Evolutionary conservation across 2,888 invertebrate genomes (phyloP), one percentile per base, ranked within the genome.

Genomic region (Tetrapedia diversipes): DNA sequence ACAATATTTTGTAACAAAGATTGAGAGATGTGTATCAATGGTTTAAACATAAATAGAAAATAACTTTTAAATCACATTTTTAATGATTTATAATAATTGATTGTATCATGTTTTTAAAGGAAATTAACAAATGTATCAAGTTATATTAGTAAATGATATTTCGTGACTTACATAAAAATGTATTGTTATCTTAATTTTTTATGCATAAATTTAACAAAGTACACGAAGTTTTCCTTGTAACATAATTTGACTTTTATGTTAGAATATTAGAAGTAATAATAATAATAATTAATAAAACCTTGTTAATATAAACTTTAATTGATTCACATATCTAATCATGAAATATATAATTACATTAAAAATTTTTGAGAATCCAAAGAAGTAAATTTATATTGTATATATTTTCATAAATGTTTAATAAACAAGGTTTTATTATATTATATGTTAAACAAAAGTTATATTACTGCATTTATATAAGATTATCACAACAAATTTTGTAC

Each of bases 1-100:
- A 61, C 60, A 66, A 78, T 68, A 68, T 68, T 79, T 72, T 77
- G 68, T 78, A 79, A 67, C 47, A 53, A 77, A 77, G 54, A 29
- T 51, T 39, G n/a, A 54, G 43, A 53, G 27, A 34, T 56, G 32
- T 60, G 60, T 66, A 65, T 77, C 22, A 39, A 51, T 41, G 34
- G n/a, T 24, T 56, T 32, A 11, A 77, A 66, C 47, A 39, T 67
- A 49, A 59, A 75, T 59, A 59, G 45, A 71, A 61, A n/a, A 56
- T 59, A 47, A 43, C 51, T 71, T 77, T 67, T 51, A 67, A 51
- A 67, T 71, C 61, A 67, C 45, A 53, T 59, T 69, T 59, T 70
- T 54, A 57, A 53, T 64, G 22, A 60, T 70, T 61, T 63, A 54
- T 51, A 59, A 66, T 41, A 54, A 56, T 47, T 49, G 32, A 64